Conservation (phyloP, 1,140 invertebrate genomes). For the Lepidotrigona ventralis region DNA sequence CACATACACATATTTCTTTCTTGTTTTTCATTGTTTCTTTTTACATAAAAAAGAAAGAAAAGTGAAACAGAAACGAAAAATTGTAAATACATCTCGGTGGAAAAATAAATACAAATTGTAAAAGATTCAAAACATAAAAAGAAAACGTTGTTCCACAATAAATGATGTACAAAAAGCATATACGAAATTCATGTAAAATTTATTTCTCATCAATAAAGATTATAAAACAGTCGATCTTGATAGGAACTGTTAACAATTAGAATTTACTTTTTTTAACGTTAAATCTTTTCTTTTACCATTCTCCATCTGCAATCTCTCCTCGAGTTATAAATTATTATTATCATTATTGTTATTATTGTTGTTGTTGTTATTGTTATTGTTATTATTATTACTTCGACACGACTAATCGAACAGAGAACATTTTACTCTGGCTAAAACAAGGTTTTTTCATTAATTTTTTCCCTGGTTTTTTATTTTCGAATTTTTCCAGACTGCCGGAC, state of each 20-base stretch:
- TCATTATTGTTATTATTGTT: conserved; percentile 60
- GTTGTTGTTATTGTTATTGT: neutral
- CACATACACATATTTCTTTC: neutral
- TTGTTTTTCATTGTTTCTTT: neutral
- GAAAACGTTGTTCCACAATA: conserved; percentile 39
- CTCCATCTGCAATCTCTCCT: conserved; percentile 4
- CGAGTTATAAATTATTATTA: neutral
- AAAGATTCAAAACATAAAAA: neutral
- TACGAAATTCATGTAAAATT: conserved; percentile 44
- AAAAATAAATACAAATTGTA: conserved; percentile 27
- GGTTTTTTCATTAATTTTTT: neutral
- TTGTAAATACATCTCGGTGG: conserved; percentile 35
- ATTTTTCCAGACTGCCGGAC: conserved; percentile 59
- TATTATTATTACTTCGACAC: neutral
- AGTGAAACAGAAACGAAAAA: neutral
- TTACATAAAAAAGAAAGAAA: neutral
- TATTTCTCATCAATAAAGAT: conserved; percentile 40
- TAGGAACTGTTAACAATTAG: conserved; percentile 32
- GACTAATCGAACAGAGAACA: neutral
- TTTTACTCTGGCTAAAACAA: neutral
- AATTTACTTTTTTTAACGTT: conserved; percentile 2
- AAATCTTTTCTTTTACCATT: conserved; percentile 3
- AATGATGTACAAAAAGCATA: conserved; percentile 39
- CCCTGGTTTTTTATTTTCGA: conserved; percentile 35
- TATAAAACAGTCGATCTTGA: conserved; percentile 37